Evolutionary conservation across 2,113 vertebrate species (phyloP).

Genomic region (Gopherus evgoodei): DNA sequence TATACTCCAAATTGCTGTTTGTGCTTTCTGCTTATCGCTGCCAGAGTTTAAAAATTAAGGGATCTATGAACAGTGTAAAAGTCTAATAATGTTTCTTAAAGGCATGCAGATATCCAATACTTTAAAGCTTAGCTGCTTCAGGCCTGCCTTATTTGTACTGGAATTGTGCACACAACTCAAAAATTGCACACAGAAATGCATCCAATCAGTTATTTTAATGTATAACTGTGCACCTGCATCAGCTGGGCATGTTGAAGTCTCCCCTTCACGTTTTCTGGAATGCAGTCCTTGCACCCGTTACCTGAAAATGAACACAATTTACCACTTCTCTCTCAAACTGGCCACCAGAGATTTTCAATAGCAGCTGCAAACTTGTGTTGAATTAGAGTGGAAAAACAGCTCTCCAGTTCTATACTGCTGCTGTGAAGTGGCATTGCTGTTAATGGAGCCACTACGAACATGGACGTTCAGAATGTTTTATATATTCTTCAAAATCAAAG

Average conservation of each 20-base stretch:
- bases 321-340: neutral
- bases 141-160: neutral
- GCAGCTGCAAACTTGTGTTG: neutral
- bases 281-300: neutral
- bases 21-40: neutral
- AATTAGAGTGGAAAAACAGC: accelerated
- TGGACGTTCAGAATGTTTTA: accelerated
- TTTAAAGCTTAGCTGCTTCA: neutral
- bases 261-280: neutral
- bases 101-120: neutral
- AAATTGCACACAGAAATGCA: neutral
- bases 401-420: neutral
- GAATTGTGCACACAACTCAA: neutral
- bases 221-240: neutral
- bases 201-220: neutral
- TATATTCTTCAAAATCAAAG: neutral
- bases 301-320: neutral
- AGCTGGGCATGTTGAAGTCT: neutral
- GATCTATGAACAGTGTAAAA: neutral
- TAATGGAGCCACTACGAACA: neutral
- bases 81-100: neutral
- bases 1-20: neutral
- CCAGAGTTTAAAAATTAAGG: neutral
- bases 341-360: neutral
- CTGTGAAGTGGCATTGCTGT: neutral